Conservation (phyloP, 2,888 invertebrate species). For the Pristionchus entomophagus region DNA sequence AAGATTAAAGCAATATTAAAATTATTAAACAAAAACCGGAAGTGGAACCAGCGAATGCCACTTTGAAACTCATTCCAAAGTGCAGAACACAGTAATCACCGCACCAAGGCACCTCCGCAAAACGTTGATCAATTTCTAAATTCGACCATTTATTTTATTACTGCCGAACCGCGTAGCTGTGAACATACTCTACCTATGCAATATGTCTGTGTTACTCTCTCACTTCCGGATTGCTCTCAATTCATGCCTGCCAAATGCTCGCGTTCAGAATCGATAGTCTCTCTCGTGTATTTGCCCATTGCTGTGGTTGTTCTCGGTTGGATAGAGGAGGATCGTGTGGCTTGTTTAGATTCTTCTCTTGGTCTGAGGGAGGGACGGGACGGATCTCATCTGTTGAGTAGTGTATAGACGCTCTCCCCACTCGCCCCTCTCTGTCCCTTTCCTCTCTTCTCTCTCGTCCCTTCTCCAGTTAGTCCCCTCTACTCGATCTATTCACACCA, state of each 20-base stretch:
- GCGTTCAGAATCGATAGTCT: background rate
- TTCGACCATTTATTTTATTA: background rate
- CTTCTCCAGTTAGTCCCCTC: conserved; percentile 38
- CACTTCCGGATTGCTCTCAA: background rate
- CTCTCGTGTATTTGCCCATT: conserved; percentile 16
- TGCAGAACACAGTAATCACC: background rate
- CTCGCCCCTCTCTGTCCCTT: conserved; percentile 6
- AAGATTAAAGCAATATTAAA: no score
- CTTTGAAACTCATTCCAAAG: background rate
- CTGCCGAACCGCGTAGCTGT: no score
- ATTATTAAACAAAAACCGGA: no score
- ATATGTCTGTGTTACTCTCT: no score
- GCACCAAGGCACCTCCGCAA: background rate
- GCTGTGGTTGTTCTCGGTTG: conserved; percentile 13
- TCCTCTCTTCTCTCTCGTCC: conserved; percentile 20
- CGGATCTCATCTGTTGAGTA: conserved; percentile 39
- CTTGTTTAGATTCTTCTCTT: conserved; percentile 39
- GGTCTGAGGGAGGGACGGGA: conserved; percentile 14
- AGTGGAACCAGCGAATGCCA: no score
- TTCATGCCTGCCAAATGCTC: background rate
- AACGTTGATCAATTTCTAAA: background rate
- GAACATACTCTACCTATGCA: no score
- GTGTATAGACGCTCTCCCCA: conserved; percentile 29
- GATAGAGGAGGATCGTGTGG: background rate
- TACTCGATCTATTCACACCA: conserved; percentile 23